Evolutionary conservation across 2,888 invertebrate species (phyloP), one percentile per base, ranked within the genome.

Genomic region (Incurvaria masculella): DNA sequence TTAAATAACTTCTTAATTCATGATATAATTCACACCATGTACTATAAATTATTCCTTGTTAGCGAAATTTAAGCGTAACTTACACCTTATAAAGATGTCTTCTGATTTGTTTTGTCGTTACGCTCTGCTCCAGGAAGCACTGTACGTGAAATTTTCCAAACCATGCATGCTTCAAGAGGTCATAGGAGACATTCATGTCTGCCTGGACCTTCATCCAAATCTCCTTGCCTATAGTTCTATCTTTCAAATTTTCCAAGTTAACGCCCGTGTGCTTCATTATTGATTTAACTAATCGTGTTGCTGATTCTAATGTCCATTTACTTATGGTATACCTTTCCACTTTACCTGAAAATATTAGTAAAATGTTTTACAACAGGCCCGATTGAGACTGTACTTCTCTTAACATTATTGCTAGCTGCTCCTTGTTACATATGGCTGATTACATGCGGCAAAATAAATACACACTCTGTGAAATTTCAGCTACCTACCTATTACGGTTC

Each of bases 141-240:
- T 74, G 74, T 1, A 61, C 60, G 61, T 74, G 72, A 8, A 75
- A 61, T 47, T 52, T 60, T 2, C 47, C 45, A 46, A 65, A 60
- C 75, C 75, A 75, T 61, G 68, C 70, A 14, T 45, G 46, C 54
- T 66, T 62, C 50, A 73, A 57, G 54, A 63, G 55, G 33, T 53
- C 33, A 50, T 64, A 60, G 33, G 62, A 56, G 3, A 65, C 63
- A 3, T 62, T 57, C 57, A 73, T 64, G 45, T 67, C 61, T 2
- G 63, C 47, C 55, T 62, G 61, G 2, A 73, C 43, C 51, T 64
- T 61, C 6, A 60, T 40, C 73, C 73, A 74, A 50, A 71, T 54
- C 23, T 59, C 53, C 53, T 57, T 66, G 11, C 67, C 64, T 55
- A 75, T 57, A 49, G 50, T 61, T 49, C 50, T 61, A 53, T 71